Conservation (phyloP, 2,888 invertebrate species). For the Arge pagana region DNA sequence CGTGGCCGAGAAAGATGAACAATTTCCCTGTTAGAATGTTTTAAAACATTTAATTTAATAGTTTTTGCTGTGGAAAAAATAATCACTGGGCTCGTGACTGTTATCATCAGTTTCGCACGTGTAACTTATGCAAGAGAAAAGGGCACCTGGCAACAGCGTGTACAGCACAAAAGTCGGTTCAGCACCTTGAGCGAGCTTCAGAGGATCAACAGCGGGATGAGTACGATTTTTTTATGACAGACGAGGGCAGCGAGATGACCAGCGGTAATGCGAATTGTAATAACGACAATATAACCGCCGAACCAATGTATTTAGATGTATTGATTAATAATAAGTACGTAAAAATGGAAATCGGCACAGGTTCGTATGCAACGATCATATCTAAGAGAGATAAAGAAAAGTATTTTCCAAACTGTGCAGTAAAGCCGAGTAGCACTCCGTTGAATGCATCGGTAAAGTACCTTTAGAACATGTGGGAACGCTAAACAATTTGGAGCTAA, state of each 20-base stretch:
- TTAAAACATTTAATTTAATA: no score
- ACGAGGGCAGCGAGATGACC: background rate
- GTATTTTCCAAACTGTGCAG: conserved; percentile 10
- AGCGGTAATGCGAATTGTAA: conserved; percentile 1
- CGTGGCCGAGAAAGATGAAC: no score
- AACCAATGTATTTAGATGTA: conserved; percentile 24
- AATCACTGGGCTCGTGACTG: conserved; percentile 25
- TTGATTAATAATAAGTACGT: conserved; percentile 22
- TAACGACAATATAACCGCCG: conserved; percentile 1
- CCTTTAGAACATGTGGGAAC: conserved; percentile 26
- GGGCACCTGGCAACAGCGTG: conserved; percentile 27
- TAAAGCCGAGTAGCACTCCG: conserved; percentile 17
- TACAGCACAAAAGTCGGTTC: conserved; percentile 8
- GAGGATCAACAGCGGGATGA: background rate
- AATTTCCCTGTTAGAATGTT: no score
- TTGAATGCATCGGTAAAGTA: conserved; percentile 32
- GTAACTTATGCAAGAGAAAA: conserved; percentile 26
- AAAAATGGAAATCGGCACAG: conserved; percentile 34
- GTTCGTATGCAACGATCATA: conserved; percentile 27
- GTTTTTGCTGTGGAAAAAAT: conserved; percentile 23
- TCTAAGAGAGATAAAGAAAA: conserved; percentile 15
- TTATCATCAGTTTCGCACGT: conserved; percentile 14
- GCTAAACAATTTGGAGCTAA: conserved; percentile 28
- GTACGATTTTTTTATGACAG: no score
- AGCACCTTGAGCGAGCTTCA: conserved; percentile 8